Percentiles rank a stretch among this genome's conserved stretches.
Evolutionary conservation across 2,113 vertebrate genomes (phyloP).

Genomic region (Trogon surrucura): DNA sequence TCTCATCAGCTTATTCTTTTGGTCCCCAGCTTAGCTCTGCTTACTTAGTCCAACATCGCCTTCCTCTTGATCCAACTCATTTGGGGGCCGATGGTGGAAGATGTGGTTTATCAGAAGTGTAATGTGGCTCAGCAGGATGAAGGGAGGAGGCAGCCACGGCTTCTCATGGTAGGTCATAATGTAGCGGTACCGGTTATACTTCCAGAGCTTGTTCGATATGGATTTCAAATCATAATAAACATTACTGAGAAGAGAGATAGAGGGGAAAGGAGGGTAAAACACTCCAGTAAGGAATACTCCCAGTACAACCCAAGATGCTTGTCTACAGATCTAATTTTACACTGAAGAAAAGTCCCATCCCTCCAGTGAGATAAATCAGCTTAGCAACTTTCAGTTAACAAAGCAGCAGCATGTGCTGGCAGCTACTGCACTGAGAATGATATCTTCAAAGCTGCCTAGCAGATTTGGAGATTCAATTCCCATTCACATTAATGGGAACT

Average conservation of each 20-base stretch:
- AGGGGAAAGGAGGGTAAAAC: background rate
- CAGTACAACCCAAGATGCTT: background rate
- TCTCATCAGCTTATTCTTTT: background rate
- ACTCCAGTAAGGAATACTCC: background rate
- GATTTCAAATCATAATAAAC: constrained; percentile 91
- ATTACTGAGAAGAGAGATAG: constrained; percentile 78
- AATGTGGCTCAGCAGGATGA: constrained; percentile 88
- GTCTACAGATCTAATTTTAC: background rate
- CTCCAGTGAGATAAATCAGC: background rate
- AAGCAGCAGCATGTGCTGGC: background rate
- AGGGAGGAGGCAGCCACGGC: constrained; percentile 92
- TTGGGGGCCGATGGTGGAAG: constrained; percentile 69
- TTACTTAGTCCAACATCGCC: constrained; percentile 88
- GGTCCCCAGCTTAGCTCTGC: constrained; percentile 37
- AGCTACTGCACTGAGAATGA: background rate
- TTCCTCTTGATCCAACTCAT: constrained; percentile 78
- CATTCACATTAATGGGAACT: background rate
- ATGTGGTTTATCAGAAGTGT: constrained; percentile 76
- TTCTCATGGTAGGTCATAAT: constrained; percentile 95
- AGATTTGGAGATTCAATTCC: constrained; percentile 5
- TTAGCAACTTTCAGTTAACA: constrained; percentile 1
- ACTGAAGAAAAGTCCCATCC: background rate
- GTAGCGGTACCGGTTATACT: constrained; percentile 95
- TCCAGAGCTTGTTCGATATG: constrained; percentile 92
- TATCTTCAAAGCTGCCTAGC: constrained; percentile 15